Conservation (phyloP, 2,797 vertebrate genomes). For the Bryconaethiops microstoma region DNA sequence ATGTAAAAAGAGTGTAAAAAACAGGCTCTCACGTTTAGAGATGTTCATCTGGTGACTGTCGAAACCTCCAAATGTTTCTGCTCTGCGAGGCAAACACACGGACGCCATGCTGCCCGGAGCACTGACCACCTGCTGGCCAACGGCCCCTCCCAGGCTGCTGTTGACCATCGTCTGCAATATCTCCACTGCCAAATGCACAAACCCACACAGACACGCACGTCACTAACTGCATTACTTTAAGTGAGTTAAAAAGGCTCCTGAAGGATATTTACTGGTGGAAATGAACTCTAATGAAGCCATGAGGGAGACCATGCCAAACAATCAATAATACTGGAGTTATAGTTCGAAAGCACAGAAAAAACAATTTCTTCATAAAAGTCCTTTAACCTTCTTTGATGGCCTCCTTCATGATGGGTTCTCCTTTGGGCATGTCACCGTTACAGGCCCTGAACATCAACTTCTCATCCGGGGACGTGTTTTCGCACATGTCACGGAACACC, state of each 20-base stretch:
- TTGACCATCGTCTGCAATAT: constrained; percentile 88
- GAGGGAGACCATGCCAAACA: not conserved
- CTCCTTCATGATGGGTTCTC: constrained; percentile 88
- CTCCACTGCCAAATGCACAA: constrained; percentile 83
- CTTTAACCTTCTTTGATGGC: constrained; percentile 90
- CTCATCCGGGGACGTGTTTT: constrained; percentile 73
- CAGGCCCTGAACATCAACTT: constrained; percentile 86
- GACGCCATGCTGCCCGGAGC: constrained; percentile 72
- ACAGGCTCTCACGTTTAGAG: constrained; percentile 82
- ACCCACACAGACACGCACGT: constrained; percentile 42
- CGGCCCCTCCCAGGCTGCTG: constrained; percentile 81
- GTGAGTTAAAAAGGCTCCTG: constrained; percentile 49
- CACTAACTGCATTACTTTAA: constrained; percentile 61
- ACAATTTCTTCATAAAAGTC: not conserved
- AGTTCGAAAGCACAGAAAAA: not conserved
- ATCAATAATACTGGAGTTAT: constrained; percentile 15
- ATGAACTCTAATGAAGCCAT: constrained; percentile 51
- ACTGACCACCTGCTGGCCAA: constrained; percentile 73
- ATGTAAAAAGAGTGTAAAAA: not conserved
- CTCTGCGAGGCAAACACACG: constrained; percentile 88
- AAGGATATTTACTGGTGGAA: constrained; percentile 49
- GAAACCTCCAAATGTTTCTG: constrained; percentile 96
- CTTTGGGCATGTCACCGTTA: constrained; percentile 83
- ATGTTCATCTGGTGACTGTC: constrained; percentile 95
- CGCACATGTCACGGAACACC: constrained; percentile 90